These are phyloP conservation scores for Neodon shergylaensis DNA, from an alignment of 2,113 vertebrate species.

Conservation along the genomic window DNA sequence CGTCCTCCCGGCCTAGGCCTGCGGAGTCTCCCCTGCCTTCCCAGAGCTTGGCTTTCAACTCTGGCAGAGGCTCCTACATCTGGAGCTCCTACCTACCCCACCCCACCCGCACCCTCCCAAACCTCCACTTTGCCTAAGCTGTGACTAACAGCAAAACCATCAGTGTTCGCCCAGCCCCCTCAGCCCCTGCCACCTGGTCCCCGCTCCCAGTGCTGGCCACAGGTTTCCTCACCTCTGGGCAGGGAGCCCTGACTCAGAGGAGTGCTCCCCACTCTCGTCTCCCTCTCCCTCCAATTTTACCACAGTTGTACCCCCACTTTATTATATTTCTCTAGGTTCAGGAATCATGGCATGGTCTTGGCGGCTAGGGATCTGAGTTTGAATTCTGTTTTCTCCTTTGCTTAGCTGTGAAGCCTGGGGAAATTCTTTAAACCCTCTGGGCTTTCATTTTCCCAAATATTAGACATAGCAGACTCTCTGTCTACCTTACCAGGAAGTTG, in stretches of 20 bases:
- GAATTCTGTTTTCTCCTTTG: neutral
- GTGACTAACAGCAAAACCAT: constrained; percentile 59
- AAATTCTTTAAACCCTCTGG: neutral
- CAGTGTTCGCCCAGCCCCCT: neutral
- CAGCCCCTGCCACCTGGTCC: neutral
- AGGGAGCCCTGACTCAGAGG: neutral
- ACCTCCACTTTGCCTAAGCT: constrained; percentile 21
- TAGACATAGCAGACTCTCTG: neutral
- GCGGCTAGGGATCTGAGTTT: neutral
- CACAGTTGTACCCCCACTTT: neutral
- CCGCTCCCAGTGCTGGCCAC: neutral
- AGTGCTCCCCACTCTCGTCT: neutral
- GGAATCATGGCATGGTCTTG: neutral
- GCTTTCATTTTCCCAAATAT: constrained; percentile 8
- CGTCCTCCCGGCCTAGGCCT: neutral
- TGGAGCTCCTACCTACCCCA: neutral
- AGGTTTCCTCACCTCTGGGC: constrained; percentile 29
- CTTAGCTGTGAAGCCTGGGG: constrained; percentile 27
- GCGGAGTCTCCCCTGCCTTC: neutral
- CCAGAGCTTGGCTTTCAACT: neutral
- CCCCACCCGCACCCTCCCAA: neutral
- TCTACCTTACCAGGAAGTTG: neutral
- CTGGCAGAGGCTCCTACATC: neutral
- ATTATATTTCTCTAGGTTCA: neutral
- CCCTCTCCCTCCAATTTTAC: neutral